Evolutionary conservation across 1,140 invertebrate genomes (phyloP), one percentile per base, ranked within the genome.

Genomic region (Plodia interpunctella): DNA sequence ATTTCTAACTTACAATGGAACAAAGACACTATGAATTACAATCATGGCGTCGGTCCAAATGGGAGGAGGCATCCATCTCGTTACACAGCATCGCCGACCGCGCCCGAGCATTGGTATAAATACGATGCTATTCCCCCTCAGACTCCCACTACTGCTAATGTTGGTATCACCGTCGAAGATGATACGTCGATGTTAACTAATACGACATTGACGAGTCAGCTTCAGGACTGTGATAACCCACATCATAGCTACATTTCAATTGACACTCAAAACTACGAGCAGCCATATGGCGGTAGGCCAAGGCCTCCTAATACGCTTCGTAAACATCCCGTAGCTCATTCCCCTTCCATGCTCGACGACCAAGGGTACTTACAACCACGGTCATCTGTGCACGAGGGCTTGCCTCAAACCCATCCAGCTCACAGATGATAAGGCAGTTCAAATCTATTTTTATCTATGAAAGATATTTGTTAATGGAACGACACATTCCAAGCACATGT

Each of bases 1-100:
- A 94, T 87, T 69, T 86, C 88, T 35, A 90, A 90, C 66, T 81
- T 90, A 56, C 90, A 90, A 67, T 90, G 88, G 88, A 90, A 90
- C 59, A 90, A 90, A 72, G 88, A 89, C 59, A 77, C 82, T 60
- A 74, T 87, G 32, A 90, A 90, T 74, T 90, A 88, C 64, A 86
- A 80, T 62, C 88, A 88, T 60, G 77, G 80, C 55, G 78, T 88
- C 18, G 82, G 86, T 70, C 87, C 88, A 52, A 90, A 89, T 68
- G 87, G 73, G 21, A 84, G 90, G 57, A 74, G 88, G 13, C 86
- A 88, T 72, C 87, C 90, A 32, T 88, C 83, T 59, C 79, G 88
- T 57, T 90, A 90, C 64, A 90, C 90, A 5, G 88, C 90, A 1
- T 90, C 90, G n/a, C 90, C 90, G 11, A 90, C 90, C 59, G 88